phyloP scores from a whole-genome alignment of 2,113 vertebrate species.

The Petrocephalus zakoni region DNA sequence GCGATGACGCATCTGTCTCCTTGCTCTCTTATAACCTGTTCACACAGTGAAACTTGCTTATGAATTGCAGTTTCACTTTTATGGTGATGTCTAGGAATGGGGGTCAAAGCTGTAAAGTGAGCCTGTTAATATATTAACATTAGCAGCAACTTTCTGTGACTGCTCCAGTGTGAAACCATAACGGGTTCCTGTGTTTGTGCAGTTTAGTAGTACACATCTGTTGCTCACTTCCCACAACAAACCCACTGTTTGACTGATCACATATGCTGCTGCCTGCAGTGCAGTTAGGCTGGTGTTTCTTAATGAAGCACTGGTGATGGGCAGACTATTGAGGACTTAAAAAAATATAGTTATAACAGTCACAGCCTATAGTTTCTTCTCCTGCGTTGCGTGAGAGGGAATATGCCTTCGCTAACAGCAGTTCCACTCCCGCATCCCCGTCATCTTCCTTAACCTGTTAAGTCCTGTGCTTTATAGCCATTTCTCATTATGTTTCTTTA shows the following conservation, averaged over 20 bases:
- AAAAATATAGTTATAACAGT: no score
- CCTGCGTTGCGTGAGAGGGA: no score
- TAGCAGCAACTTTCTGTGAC: not conserved
- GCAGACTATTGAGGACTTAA: no score
- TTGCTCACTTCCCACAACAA: not conserved
- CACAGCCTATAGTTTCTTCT: no score
- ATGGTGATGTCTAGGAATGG: not conserved
- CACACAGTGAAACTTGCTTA: not conserved
- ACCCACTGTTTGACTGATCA: not conserved
- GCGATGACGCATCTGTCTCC: not conserved
- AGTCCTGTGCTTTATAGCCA: not conserved
- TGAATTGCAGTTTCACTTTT: not conserved
- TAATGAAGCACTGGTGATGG: no score
- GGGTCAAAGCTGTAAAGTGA: not conserved
- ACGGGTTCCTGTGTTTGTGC: not conserved
- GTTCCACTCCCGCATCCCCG: no score
- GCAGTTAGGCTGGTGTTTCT: no score
- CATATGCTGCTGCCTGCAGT: not conserved
- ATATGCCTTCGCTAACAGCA: no score
- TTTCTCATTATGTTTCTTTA: not conserved
- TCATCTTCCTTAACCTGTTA: no score
- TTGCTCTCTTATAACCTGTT: not conserved
- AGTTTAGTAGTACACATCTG: not conserved
- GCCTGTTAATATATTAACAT: not conserved
- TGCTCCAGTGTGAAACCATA: not conserved